Percentiles rank a stretch among this genome's conserved stretches.
Conservation (phyloP, 2,113 vertebrate genomes). For the Arothron firmamentum region DNA sequence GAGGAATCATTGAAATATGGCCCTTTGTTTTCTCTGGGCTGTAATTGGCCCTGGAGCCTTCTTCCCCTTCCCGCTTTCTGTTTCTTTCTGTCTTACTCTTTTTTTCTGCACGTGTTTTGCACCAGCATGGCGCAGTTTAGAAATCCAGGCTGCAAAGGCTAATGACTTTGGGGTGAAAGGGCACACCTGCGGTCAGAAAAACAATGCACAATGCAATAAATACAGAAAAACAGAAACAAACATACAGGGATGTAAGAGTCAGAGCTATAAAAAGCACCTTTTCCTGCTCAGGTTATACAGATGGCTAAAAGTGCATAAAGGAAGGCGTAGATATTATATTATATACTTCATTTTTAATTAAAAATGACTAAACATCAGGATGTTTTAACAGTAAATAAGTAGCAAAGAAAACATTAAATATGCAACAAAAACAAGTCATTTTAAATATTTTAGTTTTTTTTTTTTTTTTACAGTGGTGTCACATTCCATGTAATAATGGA, state of each 20-base stretch:
- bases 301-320: no score
- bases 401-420: conserved; percentile 24
- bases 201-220: conserved; percentile 67
- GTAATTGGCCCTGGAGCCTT: conserved; percentile 71
- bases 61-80: conserved; percentile 51
- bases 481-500: conserved; percentile 14
- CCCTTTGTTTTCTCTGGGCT: conserved; percentile 70
- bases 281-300: background rate
- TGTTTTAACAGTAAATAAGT: conserved; percentile 25
- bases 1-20: conserved; percentile 73
- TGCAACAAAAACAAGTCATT: no score
- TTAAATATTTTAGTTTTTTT: no score
- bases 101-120: conserved; percentile 62
- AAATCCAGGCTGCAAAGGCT: conserved; percentile 65
- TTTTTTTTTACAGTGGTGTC: background rate
- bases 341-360: conserved; percentile 27
- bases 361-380: conserved; percentile 25
- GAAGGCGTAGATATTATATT: no score
- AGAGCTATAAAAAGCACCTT: background rate
- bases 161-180: conserved; percentile 71
- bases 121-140: conserved; percentile 57
- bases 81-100: conserved; percentile 20
- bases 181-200: conserved; percentile 66
- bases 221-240: conserved; percentile 66
- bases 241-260: conserved; percentile 55